Base-by-base conservation (phyloP, 1,140 invertebrate species). In the Lerema accius region DNA sequence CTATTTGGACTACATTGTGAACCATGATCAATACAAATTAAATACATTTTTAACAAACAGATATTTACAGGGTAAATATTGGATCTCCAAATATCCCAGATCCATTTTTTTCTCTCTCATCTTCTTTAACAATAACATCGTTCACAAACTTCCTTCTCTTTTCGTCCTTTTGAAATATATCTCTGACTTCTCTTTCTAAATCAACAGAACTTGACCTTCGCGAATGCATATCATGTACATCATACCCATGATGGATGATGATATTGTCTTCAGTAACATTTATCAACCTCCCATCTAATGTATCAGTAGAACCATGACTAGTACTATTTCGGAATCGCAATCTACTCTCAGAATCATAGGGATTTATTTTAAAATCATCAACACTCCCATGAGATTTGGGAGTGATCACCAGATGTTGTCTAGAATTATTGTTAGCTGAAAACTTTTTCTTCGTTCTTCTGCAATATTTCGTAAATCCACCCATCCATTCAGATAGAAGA, bases 391-490 rank as follows among this genome's bases (percentile, higher is more conserved):
- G 60, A 13, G 48, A 61, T 45, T 62, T 68, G 0, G 75, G 71
- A 5, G 75, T 69, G 1, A 53, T 4, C 28, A 75, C 69, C 11
- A 76, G 17, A 7, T 75, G 51, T 28, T 80, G 64, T 46, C 50
- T 69, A 4, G 76, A 74, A 13, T 32, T 63, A 5, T 62, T 32
- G 42, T 55, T 72, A 0, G 64, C 69, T 53, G 65, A 63, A n/a
- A 15, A 15, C 67, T 48, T 80, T 74, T 48, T 73, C 70, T 61
- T 68, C 58, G 62, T 71, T 43, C 35, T 62, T 5, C 87, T 76
- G 59, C 93, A 94, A 70, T 92, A 85, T 68, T 91, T 92, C 0
- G 93, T 89, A 66, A 94, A 94, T 7, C 94, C 94, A n/a, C 94
- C 94, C 62, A 94, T 91, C 83, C 91, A 94, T 84, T 94, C 93